Evolutionary conservation across 2,113 vertebrate species (phyloP), one percentile per base, ranked within the genome.

Genomic region (Pelodiscus sinensis): DNA sequence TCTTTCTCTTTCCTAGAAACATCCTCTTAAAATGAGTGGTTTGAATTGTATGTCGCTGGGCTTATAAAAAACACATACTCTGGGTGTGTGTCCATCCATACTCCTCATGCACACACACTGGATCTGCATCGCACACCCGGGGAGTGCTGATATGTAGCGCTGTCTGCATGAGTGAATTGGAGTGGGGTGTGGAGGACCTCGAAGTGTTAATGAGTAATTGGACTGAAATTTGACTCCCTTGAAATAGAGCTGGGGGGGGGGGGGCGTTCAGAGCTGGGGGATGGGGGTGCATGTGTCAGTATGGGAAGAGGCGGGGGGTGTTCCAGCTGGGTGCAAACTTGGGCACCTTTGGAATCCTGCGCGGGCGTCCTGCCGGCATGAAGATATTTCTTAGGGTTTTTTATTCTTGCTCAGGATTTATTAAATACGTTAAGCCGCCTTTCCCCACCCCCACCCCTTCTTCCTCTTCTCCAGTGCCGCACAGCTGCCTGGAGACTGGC

Each of bases 401-500:
- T 78, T 38, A 1, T 87, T 84, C 87, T n/a, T 9, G 0, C 50
- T 14, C 52, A 18, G 83, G 88, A 51, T 84, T 68, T 71, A 73
- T 78, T 15, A 78, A 88, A 83, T 88, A 58, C 75, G 93, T 68
- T 10, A 81, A n/a, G 4, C 79, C 93, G 52, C 55, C 10, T 92
- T 44, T 51, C 75, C 2, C 14, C 2, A 0, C 22, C 71, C 85
- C 82, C 82, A 68, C 93, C 90, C 11, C 92, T n/a, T 54, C 11
- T 94, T 96, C 96, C 62, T 65, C 92, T 93, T 96, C 82, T 97
- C 97, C 93, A 58, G 87, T 75, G 97, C 97, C 96, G 94, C 98
- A 94, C 98, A 98, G 98, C 98, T 99, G 98, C 98, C 98, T 98
- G 96, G 97, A 97, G 92, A 96, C 98, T 99, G 98, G 98, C 98